Conservation (phyloP, 2,113 vertebrate genomes). For the Labeo catla region DNA sequence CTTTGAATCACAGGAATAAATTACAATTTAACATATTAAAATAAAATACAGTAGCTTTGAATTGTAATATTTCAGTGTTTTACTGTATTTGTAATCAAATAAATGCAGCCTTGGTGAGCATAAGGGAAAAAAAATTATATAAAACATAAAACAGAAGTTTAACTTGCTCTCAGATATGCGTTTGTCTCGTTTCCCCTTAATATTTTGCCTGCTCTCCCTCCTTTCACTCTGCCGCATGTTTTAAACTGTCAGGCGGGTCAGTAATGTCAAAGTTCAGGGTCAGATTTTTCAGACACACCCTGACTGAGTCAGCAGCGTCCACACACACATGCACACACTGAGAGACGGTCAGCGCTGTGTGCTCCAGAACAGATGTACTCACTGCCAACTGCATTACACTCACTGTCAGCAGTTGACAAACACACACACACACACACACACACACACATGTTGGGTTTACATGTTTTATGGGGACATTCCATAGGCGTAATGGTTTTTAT, state of each 20-base stretch:
- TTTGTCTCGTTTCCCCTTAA: not conserved
- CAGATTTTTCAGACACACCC: constrained; percentile 50
- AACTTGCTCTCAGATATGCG: not conserved
- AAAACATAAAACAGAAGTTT: not conserved
- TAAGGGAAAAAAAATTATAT: not conserved
- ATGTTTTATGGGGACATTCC: too few species aligned
- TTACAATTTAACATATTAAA: not conserved
- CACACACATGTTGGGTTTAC: too few species aligned
- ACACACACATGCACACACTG: constrained; percentile 28
- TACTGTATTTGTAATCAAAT: not conserved
- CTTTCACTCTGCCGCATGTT: constrained; percentile 49
- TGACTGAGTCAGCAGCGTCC: constrained; percentile 46
- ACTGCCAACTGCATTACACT: constrained; percentile 46
- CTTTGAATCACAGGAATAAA: not conserved
- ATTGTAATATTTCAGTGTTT: not conserved
- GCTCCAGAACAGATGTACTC: constrained; percentile 36
- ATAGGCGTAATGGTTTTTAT: too few species aligned
- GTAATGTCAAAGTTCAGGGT: constrained; percentile 60
- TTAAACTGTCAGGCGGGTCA: constrained; percentile 56
- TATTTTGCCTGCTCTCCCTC: constrained; percentile 10
- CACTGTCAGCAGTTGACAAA: constrained; percentile 42
- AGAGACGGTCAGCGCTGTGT: constrained; percentile 30
- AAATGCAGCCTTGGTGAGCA: not conserved
- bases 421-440: constrained; percentile 4
- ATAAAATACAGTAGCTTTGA: not conserved